Evolutionary conservation across 2,888 invertebrate species (phyloP).

Genomic region (Cerastis leucographa): DNA sequence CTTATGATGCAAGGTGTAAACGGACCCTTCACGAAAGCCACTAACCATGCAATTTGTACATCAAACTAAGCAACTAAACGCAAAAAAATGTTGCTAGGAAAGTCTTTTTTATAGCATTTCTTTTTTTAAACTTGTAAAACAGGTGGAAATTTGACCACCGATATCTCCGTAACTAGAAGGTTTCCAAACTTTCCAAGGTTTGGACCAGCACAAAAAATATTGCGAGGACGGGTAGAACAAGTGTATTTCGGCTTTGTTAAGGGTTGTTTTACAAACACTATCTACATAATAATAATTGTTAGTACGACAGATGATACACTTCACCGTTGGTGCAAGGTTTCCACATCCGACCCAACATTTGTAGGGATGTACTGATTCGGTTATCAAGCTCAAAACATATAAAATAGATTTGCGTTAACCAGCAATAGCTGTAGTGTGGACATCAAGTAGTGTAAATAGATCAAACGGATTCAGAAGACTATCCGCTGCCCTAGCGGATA

Average conservation of each 20-base stretch:
- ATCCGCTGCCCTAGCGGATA: neutral
- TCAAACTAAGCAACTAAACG: too few relatives aligned
- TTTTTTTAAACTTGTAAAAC: too few relatives aligned
- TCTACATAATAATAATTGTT: neutral
- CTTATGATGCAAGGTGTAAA: too few relatives aligned
- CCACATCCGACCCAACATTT: neutral
- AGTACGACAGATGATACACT: neutral
- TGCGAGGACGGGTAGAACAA: neutral
- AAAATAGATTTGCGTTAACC: neutral
- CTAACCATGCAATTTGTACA: too few relatives aligned
- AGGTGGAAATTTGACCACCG: too few relatives aligned
- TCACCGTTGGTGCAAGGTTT: neutral
- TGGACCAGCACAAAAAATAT: neutral
- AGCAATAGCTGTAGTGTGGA: neutral
- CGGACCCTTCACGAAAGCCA: too few relatives aligned
- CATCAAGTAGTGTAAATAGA: neutral
- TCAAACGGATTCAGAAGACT: slow-evolving; percentile 8
- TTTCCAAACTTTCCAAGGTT: neutral
- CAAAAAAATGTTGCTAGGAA: too few relatives aligned
- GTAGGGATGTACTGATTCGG: neutral
- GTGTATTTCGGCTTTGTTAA: neutral
- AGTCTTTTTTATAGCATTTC: too few relatives aligned
- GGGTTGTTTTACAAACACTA: neutral
- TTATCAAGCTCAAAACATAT: neutral
- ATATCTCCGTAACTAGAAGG: too few relatives aligned